These are phyloP conservation scores for Hydractinia echinata DNA, from an alignment of 30 jellyfish, hydroid and myxozoan species.

Conservation along the genomic window DNA sequence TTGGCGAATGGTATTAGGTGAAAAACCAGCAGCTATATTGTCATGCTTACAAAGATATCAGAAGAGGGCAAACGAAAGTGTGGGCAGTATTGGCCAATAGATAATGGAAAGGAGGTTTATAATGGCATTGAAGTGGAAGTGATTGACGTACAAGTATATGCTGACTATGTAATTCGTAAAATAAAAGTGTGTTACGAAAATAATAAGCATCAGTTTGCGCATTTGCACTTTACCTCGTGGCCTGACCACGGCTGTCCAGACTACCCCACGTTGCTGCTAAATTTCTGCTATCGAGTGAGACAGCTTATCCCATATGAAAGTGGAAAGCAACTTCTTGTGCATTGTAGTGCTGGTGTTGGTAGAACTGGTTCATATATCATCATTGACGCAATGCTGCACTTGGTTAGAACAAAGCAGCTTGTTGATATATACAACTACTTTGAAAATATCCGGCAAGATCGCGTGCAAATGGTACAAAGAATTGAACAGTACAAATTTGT, in stretches of 20 bases:
- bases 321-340: conserved; percentile 69
- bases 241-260: conserved; percentile 95
- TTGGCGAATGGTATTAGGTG: conserved; percentile 23
- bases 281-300: conserved; percentile 76
- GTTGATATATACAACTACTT: conserved; percentile 78
- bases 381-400: conserved; percentile 62
- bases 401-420: conserved; percentile 41
- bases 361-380: conserved; percentile 81
- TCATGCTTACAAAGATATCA: conserved; percentile 22
- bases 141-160: conserved; percentile 56
- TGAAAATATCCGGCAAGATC: conserved; percentile 21
- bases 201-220: conserved; percentile 1
- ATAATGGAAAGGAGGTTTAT: conserved; percentile 49
- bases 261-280: conserved; percentile 76
- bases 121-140: conserved; percentile 63
- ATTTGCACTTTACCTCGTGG: conserved; percentile 90
- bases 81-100: conserved; percentile 84
- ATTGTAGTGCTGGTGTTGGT: conserved; percentile 99
- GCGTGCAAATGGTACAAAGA: too few relatives aligned
- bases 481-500: too few relatives aligned
- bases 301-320: conserved; percentile 43
- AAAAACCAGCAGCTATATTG: conserved; percentile 18
- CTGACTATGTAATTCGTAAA: conserved; percentile 70
- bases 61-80: conserved; percentile 48
- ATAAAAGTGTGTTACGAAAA: conserved; percentile 27